Conservation (phyloP, 2,797 vertebrate species). For the Numenius phaeopus region DNA sequence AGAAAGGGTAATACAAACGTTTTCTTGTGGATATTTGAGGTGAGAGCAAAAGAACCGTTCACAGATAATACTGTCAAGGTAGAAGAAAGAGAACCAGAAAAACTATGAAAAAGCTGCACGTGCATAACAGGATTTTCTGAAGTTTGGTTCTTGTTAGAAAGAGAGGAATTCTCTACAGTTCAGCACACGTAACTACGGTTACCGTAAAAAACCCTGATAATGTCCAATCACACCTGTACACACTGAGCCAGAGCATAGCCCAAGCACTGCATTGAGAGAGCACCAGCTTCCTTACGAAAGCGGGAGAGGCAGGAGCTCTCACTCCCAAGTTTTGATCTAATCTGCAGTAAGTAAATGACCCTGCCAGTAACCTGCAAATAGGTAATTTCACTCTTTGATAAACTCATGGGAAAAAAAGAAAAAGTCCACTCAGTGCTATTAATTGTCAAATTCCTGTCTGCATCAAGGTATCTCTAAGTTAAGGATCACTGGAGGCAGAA, state of each 20-base stretch:
- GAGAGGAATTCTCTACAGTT: background rate
- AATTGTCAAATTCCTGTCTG: background rate
- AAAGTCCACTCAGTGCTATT: background rate
- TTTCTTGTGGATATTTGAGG: background rate
- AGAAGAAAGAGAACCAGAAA: background rate
- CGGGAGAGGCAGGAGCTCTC: background rate
- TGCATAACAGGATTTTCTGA: background rate
- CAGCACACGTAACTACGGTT: background rate
- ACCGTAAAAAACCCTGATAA: background rate
- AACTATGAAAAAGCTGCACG: background rate
- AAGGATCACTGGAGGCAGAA: background rate
- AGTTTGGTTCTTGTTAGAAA: background rate
- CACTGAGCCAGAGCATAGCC: background rate
- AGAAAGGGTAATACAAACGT: background rate
- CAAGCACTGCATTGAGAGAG: background rate
- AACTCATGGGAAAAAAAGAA: background rate
- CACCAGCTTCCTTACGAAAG: background rate
- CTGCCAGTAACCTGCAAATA: background rate
- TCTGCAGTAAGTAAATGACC: background rate
- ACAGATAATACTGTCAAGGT: background rate
- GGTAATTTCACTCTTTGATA: background rate
- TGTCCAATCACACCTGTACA: background rate
- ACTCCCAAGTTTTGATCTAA: background rate
- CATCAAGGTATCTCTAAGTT: background rate
- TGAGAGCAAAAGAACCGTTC: background rate